Conservation (phyloP, 92 coral and sea anemone genomes). For the Umimayanthus kanabou region DNA sequence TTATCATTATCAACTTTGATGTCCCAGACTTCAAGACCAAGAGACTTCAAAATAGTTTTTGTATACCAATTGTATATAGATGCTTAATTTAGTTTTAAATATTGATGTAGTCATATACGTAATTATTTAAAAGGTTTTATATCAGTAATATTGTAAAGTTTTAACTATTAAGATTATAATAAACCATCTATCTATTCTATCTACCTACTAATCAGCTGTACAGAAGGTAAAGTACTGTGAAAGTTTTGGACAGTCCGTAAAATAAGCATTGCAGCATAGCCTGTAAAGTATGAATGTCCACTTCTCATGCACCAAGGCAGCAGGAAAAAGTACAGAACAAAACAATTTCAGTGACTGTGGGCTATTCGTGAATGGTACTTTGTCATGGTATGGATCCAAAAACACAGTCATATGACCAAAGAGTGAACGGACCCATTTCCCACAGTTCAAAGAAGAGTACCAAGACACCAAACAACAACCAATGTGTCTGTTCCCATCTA, state of each 20-base stretch:
- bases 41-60: too few relatives aligned
- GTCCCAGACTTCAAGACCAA: too few relatives aligned
- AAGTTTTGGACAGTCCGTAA: conserved; percentile 44
- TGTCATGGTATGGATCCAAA: conserved; percentile 37
- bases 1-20: too few relatives aligned
- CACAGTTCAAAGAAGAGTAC: conserved; percentile 39
- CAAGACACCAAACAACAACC: conserved; percentile 36
- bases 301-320: conserved; percentile 14
- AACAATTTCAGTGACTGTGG: conserved; percentile 43
- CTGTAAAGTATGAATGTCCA: conserved; percentile 35
- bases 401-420: conserved; percentile 23
- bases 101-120: too few relatives aligned
- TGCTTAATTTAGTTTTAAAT: too few relatives aligned
- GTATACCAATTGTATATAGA: too few relatives aligned
- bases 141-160: too few relatives aligned
- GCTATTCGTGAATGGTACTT: conserved; percentile 24
- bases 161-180: too few relatives aligned
- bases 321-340: conserved; percentile 53
- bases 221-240: conserved; percentile 43
- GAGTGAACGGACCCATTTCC: conserved; percentile 47
- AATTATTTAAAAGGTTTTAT: too few relatives aligned
- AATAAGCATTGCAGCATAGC: conserved; percentile 25
- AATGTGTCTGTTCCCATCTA: conserved; percentile 32
- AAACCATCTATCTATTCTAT: too few relatives aligned
- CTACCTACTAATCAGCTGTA: conserved; percentile 39